phyloP scores from a whole-genome alignment of 2,888 invertebrate genomes.

The Aleiodes alternator region DNA sequence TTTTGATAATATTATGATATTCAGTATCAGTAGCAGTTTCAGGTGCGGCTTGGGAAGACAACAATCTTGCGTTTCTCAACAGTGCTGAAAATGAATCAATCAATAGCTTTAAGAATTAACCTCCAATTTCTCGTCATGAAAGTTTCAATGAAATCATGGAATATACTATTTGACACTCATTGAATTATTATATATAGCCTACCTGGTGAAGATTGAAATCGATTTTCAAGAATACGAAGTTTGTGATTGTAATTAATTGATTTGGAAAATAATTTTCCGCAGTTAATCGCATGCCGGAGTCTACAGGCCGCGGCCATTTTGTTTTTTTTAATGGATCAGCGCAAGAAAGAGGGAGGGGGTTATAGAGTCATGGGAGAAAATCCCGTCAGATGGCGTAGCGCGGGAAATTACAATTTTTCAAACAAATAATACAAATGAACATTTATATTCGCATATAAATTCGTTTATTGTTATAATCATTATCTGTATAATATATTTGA shows the following conservation, averaged over 20 bases:
- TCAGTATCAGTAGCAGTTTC: constrained; percentile 72
- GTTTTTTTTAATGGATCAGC: too few species aligned
- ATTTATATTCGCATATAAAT: constrained; percentile 70
- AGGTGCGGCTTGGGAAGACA: constrained; percentile 70
- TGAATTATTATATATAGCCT: constrained; percentile 36
- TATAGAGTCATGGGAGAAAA: too few species aligned
- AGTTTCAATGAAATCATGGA: neutral
- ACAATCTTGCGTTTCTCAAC: constrained; percentile 55
- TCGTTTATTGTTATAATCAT: constrained; percentile 72
- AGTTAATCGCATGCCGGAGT: constrained; percentile 62
- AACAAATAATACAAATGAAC: too few species aligned
- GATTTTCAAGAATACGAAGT: constrained; percentile 53
- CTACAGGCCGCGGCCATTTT: constrained; percentile 67
- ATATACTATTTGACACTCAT: constrained; percentile 31
- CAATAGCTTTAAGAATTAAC: constrained; percentile 44
- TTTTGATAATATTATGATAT: constrained; percentile 80
- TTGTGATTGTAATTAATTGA: constrained; percentile 55
- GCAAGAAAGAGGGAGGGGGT: too few species aligned
- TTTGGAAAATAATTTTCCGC: constrained; percentile 63
- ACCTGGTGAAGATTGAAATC: constrained; percentile 60
- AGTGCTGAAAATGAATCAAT: constrained; percentile 48
- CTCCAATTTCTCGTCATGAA: constrained; percentile 37
- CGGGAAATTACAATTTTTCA: too few species aligned
- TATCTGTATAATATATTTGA: constrained; percentile 76
- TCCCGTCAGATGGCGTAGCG: too few species aligned